phyloP scores from a whole-genome alignment of 2,113 vertebrate genomes.

The Platanista minor region DNA sequence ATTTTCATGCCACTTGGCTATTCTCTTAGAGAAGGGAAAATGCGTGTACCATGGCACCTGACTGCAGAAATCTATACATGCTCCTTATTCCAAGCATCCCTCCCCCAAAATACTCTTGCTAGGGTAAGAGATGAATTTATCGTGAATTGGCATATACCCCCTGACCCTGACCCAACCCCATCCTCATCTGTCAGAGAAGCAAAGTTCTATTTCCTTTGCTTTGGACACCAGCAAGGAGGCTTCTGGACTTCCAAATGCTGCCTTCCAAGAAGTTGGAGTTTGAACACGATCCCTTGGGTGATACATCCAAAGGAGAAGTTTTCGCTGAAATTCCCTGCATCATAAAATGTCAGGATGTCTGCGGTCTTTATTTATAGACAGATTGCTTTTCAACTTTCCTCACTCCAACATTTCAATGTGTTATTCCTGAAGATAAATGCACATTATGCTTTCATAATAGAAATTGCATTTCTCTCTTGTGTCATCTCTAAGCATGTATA shows the following conservation, averaged over 20 bases:
- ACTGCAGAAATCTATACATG: neutral
- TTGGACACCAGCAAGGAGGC: neutral
- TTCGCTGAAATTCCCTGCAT: neutral
- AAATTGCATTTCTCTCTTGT: slow-evolving; percentile 73
- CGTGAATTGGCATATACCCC: rapidly evolving
- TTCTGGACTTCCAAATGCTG: neutral
- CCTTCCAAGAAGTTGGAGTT: slow-evolving; percentile 42
- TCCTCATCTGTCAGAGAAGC: neutral
- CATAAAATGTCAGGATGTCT: slow-evolving; percentile 69
- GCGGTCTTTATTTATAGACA: slow-evolving; percentile 72
- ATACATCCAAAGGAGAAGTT: slow-evolving; percentile 33
- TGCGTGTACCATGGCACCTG: neutral
- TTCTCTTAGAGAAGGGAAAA: neutral
- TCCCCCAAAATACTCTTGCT: neutral
- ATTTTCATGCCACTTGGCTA: neutral
- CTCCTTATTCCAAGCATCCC: neutral
- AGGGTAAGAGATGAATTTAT: neutral
- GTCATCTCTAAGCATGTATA: slow-evolving; percentile 74
- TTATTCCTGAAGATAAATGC: slow-evolving; percentile 77
- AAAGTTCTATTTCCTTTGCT: neutral
- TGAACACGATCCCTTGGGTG: slow-evolving; percentile 41
- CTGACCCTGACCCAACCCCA: rapidly evolving
- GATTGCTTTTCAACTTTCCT: slow-evolving; percentile 73
- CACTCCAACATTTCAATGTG: slow-evolving; percentile 65
- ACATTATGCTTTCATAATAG: slow-evolving; percentile 78